Conservation (phyloP, 2,113 vertebrate genomes). For the Periophthalmodon schlosseri region DNA sequence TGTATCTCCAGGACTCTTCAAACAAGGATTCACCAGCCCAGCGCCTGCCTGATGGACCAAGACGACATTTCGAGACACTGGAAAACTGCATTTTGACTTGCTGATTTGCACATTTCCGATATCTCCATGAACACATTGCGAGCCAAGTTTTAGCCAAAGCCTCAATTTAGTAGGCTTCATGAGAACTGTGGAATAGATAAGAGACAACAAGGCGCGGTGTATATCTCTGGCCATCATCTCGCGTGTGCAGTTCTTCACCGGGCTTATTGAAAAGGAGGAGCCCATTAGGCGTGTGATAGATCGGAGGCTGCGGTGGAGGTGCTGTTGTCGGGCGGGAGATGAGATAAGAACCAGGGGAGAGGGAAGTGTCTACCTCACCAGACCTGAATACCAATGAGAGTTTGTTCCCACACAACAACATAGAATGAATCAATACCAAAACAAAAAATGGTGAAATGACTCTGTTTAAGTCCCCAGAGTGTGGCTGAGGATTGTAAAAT, state of each 20-base stretch:
- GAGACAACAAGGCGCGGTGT: constrained; percentile 39
- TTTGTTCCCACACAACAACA: constrained; percentile 30
- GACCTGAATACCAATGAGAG: constrained; percentile 61
- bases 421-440: constrained; percentile 30
- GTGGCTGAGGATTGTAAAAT: constrained; percentile 27
- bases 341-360: constrained; percentile 59
- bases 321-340: constrained; percentile 56
- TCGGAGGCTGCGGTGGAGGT: constrained; percentile 53
- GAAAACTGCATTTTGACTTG: constrained; percentile 2
- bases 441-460: constrained; percentile 45
- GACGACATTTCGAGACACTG: not conserved
- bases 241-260: constrained; percentile 34
- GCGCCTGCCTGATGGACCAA: constrained; percentile 17
- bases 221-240: constrained; percentile 52
- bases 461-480: constrained; percentile 20
- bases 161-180: constrained; percentile 25
- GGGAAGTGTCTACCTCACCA: constrained; percentile 33
- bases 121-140: constrained; percentile 24
- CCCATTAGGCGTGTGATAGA: constrained; percentile 61
- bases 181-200: constrained; percentile 39
- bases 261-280: constrained; percentile 65
- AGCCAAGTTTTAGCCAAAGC: constrained; percentile 26
- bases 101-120: constrained; percentile 10
- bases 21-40: constrained; percentile 10
- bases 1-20: constrained; percentile 41